These are phyloP conservation scores for Limanda limanda DNA, from an alignment of 2,113 vertebrate genomes.

Conservation along the genomic window DNA sequence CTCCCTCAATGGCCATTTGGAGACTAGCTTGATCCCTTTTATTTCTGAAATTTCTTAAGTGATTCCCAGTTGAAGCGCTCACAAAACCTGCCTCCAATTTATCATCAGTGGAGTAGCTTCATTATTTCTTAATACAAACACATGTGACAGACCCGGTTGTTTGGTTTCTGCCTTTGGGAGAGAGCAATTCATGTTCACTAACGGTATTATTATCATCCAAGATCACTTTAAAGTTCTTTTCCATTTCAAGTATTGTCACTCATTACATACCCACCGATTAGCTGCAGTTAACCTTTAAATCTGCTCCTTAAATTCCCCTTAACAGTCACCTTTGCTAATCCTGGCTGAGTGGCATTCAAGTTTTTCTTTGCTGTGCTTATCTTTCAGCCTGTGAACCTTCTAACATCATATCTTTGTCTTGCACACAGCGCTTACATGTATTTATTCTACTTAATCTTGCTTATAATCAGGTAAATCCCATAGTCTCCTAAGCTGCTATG, in stretches of 20 bases:
- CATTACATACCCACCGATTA: slow-evolving; percentile 15
- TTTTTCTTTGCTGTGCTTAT: slow-evolving; percentile 63
- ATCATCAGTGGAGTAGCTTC: neutral
- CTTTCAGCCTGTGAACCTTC: slow-evolving; percentile 36
- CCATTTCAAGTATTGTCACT: slow-evolving; percentile 29
- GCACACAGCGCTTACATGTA: slow-evolving; percentile 28
- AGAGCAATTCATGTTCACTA: slow-evolving; percentile 21
- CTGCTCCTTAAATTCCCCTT: slow-evolving; percentile 11
- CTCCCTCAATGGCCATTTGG: neutral
- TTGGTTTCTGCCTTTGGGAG: slow-evolving; percentile 61
- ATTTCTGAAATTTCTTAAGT: neutral
- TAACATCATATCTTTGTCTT: slow-evolving; percentile 52
- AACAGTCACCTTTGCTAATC: slow-evolving; percentile 29
- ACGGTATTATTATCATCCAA: neutral
- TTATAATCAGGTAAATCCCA: slow-evolving; percentile 10
- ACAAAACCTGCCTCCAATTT: neutral
- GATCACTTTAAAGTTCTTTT: slow-evolving; percentile 25
- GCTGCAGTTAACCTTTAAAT: slow-evolving; percentile 36
- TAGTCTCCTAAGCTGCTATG: neutral
- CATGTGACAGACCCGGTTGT: slow-evolving; percentile 6
- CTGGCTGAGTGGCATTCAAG: slow-evolving; percentile 44
- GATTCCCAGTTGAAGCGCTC: neutral
- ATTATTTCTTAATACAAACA: slow-evolving; percentile 9
- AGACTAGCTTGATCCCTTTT: neutral
- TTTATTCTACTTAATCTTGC: slow-evolving; percentile 27